phyloP scores from a whole-genome alignment of 2,888 invertebrate species.

The Uloborus plumipes region DNA sequence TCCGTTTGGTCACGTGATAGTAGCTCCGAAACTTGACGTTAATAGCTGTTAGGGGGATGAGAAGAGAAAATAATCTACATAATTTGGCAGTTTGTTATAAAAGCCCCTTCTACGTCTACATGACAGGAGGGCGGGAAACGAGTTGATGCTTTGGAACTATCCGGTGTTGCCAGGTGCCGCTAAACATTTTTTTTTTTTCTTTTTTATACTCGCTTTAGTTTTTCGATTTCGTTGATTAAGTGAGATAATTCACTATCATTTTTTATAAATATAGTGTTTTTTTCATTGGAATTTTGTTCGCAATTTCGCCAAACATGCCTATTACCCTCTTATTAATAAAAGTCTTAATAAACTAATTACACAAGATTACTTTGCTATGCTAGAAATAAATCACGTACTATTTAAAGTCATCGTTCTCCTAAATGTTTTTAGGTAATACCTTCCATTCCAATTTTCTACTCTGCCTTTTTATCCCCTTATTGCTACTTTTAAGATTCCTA shows the following conservation, averaged over 20 bases:
- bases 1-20: slow-evolving; percentile 25
- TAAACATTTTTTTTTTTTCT: not conserved
- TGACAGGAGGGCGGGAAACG: not conserved
- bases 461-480: too few species aligned
- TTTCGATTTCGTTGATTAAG: not conserved
- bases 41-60: slow-evolving; percentile 32
- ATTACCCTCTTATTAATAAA: not conserved
- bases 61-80: slow-evolving; percentile 47
- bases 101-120: slow-evolving; percentile 9
- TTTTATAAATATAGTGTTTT: not conserved
- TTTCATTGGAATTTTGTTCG: not conserved
- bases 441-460: too few species aligned
- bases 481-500: too few species aligned
- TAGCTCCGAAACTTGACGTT: slow-evolving; percentile 43
- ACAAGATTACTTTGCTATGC: not conserved
- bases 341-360: not conserved
- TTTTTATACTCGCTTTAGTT: not conserved
- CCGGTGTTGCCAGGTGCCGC: slow-evolving; percentile 10
- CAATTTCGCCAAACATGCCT: not conserved
- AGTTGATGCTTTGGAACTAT: not conserved
- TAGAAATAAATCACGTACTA: not conserved
- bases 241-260: slow-evolving; percentile 1
- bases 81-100: slow-evolving; percentile 37
- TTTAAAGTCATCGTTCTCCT: not conserved
- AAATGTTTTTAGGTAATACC: too few species aligned